phyloP scores from a whole-genome alignment of 2,113 vertebrate genomes.

The Cercopithecus mona region DNA sequence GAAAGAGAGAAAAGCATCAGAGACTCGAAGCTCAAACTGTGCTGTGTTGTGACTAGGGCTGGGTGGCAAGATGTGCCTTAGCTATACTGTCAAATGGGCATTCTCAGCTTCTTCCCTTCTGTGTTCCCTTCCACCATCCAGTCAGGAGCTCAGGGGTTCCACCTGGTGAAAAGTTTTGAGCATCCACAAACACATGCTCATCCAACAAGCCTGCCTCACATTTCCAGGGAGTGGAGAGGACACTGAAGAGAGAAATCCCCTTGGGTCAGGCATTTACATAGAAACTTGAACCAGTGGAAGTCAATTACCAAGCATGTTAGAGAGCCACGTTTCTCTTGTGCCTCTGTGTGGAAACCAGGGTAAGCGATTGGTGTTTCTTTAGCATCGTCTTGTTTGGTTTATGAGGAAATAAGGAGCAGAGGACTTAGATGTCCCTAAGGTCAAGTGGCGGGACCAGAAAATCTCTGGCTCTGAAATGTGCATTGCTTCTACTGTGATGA shows the following conservation, averaged over 20 bases:
- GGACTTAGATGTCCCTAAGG: background rate
- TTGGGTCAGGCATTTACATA: rapidly evolving
- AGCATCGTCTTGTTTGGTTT: background rate
- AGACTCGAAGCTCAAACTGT: rapidly evolving
- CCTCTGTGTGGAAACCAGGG: background rate
- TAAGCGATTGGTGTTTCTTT: background rate
- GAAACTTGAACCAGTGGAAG: background rate
- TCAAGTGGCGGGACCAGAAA: background rate
- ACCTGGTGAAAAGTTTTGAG: too few species aligned
- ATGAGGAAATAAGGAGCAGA: background rate
- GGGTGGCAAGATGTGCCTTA: rapidly evolving
- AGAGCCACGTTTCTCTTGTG: background rate
- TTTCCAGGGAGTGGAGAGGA: rapidly evolving
- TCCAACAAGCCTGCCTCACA: background rate
- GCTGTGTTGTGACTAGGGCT: background rate
- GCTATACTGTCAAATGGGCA: rapidly evolving
- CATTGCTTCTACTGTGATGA: rapidly evolving
- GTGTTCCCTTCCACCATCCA: too few species aligned
- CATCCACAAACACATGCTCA: rapidly evolving
- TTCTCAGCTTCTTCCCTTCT: background rate
- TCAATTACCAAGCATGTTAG: background rate
- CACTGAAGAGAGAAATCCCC: too few species aligned
- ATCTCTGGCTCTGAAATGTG: rapidly evolving
- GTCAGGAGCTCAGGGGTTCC: rapidly evolving
- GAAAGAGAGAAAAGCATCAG: rapidly evolving